Percentiles rank a stretch among this genome's conserved stretches.
phyloP scores from a whole-genome alignment of 2,113 vertebrate genomes.

The Dicentrarchus labrax region DNA sequence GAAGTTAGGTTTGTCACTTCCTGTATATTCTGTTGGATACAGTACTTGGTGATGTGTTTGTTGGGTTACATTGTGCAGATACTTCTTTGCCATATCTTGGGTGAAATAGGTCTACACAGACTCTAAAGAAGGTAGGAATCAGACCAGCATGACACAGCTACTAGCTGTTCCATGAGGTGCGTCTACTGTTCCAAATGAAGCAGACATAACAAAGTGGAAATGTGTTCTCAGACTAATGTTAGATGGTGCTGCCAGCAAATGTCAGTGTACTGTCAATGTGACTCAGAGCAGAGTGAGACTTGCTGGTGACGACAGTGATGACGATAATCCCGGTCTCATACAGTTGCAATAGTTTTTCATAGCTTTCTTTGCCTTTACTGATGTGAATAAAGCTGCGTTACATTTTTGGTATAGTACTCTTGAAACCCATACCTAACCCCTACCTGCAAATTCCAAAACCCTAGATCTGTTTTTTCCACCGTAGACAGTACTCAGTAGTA shows the following conservation, averaged over 20 bases:
- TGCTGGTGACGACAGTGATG: constrained; percentile 3
- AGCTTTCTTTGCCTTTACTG: neutral
- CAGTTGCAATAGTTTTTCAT: neutral
- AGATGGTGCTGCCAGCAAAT: constrained; percentile 5
- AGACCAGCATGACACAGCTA: neutral
- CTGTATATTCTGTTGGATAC: neutral
- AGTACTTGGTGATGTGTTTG: neutral
- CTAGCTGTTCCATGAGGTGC: neutral
- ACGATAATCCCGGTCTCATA: neutral
- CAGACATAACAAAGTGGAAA: neutral
- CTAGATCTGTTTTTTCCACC: too few species aligned
- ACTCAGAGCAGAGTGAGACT: neutral
- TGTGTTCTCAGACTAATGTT: constrained; percentile 21
- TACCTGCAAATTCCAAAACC: too few species aligned
- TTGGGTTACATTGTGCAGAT: neutral
- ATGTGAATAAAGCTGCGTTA: neutral
- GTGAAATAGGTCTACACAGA: neutral
- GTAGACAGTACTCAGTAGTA: too few species aligned
- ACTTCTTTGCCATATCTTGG: neutral
- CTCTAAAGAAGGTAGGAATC: neutral
- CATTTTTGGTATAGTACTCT: too few species aligned
- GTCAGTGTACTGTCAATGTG: neutral
- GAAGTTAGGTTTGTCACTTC: neutral
- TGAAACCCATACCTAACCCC: too few species aligned
- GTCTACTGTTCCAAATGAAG: neutral